Evolutionary conservation across 2,888 invertebrate genomes (phyloP), one percentile per base, ranked within the genome.

Genomic region (Eupelmus urozonus): DNA sequence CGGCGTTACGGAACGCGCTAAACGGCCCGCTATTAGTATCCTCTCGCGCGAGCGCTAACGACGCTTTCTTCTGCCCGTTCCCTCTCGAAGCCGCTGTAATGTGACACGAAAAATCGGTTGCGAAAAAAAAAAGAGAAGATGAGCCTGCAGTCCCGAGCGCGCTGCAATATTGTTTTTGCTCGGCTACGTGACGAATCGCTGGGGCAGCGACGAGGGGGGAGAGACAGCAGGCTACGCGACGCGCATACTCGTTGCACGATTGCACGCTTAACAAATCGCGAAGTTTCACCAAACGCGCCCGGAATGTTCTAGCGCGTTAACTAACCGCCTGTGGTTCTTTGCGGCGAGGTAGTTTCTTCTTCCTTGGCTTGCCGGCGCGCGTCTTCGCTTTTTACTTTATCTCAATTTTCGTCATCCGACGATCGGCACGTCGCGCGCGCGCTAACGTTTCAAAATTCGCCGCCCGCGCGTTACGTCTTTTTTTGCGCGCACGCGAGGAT

Each of bases 201-300:
- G 16, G 16, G 70, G 18, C 25, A 34, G 2, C 16, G 34, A 18
- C 13, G 34, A 29, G 1, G 25, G 7, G 42, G 25, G 62, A 13
- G 45, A 63, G 18, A 63, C 13, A 2, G 16, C 3, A 2, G 9
- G 66, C 25, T 23, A 67, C 72, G 77, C 67, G 77, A 66, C 45
- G 34, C 25, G 72, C 72, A 69, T 73, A 72, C 53, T 18, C 20
- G 20, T 11, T n/a, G 7, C 51, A 74, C 78, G 80, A 81, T 84
- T 80, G 82, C 80, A 77, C 69, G 77, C 81, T 86, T 85, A 85
- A 87, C 84, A 87, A 84, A 87, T 87, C 85, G 82, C 75, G 66
- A 81, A 85, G 87, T 87, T 87, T 87, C 86, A 85, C 86, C 85
- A 83, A 84, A 86, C 87, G 86, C 83, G 82, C 34, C 60, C 82